These are phyloP conservation scores for Drosophila simulans DNA, from an alignment of 1,140 invertebrate species.

Conservation along the genomic window DNA sequence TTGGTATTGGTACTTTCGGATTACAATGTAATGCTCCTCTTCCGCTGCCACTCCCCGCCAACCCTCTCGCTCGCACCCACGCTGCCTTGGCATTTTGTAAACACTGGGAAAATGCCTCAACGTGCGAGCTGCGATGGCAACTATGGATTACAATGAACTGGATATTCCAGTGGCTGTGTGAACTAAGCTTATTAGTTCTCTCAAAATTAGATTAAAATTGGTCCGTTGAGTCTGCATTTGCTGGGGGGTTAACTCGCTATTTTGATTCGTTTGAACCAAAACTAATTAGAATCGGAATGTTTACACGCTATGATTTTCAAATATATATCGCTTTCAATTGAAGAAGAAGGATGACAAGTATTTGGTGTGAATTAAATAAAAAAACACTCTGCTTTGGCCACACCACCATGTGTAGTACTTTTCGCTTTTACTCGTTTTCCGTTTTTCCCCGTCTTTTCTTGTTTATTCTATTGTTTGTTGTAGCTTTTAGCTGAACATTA, in stretches of 20 bases:
- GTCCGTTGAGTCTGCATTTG: not conserved
- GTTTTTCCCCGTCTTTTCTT: constrained; percentile 15
- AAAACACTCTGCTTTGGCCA: not conserved
- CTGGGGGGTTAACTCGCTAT: too few species aligned
- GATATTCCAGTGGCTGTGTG: not conserved
- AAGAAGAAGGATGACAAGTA: too few species aligned
- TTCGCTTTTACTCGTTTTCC: constrained; percentile 1
- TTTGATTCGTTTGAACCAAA: too few species aligned
- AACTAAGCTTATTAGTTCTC: not conserved
- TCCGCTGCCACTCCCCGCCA: constrained; percentile 9
- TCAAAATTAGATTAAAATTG: not conserved
- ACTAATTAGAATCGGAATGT: too few species aligned
- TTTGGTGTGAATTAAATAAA: not conserved
- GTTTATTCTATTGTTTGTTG: constrained; percentile 71
- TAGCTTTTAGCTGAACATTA: constrained; percentile 63
- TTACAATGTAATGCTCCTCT: constrained; percentile 69
- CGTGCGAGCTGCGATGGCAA: constrained; percentile 18
- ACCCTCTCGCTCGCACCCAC: not conserved
- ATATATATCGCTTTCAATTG: too few species aligned
- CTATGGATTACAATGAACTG: not conserved
- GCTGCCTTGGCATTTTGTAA: constrained; percentile 35
- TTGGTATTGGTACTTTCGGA: constrained; percentile 36
- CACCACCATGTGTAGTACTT: not conserved
- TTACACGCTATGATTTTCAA: too few species aligned
- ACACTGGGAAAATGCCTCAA: constrained; percentile 28